Base-by-base conservation (phyloP, 2,113 vertebrate genomes). In the Amblyornis subalaris region DNA sequence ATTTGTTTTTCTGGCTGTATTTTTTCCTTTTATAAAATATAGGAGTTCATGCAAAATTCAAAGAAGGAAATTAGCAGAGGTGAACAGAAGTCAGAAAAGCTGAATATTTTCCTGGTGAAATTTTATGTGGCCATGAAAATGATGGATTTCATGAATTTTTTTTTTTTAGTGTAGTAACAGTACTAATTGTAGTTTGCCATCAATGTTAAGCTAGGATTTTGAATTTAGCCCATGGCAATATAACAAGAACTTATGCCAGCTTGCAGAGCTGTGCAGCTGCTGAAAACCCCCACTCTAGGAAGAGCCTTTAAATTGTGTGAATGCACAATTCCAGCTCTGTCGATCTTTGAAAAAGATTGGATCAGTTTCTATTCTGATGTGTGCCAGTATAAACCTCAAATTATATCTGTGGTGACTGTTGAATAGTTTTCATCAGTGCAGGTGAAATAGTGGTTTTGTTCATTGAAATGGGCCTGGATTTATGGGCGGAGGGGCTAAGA, bases 171-270 rank as follows among this genome's bases (percentile, higher is more conserved):
- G 6, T 64, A 57, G 36, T 50, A 55, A 20, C 19, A 74, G 58
- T 23, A 45, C 60, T 88, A 75, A 75, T 58, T 60, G 74, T 83
- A 88, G 50, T 75, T 90, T 54, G 35, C 55, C 20, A 31, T 76
- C 42, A 89, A 4, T 58, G 48, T 70, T 86, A 61, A 83, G 55
- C 71, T 36, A 74, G 35, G 55, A 88, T 93, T 89, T 88, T 92
- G 81, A 83, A 81, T 90, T 69, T 82, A 91, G 93, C 85, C 82
- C 0, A 0, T 88, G 79, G 87, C 89, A 77, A 9, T 85, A 31
- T 88, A 94, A 73, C 70, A 85, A 87, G 94, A 88, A 76, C 23
- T 94, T 85, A 58, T 51, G 91, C 89, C 91, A 94, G 60, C 62
- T 94, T 93, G 67, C 70, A 88, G 87, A 7, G 3, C 74, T 82